Evolutionary conservation across 35 echinoderm and acorn worm species (phyloP).

Genomic region (Patiria miniata): DNA sequence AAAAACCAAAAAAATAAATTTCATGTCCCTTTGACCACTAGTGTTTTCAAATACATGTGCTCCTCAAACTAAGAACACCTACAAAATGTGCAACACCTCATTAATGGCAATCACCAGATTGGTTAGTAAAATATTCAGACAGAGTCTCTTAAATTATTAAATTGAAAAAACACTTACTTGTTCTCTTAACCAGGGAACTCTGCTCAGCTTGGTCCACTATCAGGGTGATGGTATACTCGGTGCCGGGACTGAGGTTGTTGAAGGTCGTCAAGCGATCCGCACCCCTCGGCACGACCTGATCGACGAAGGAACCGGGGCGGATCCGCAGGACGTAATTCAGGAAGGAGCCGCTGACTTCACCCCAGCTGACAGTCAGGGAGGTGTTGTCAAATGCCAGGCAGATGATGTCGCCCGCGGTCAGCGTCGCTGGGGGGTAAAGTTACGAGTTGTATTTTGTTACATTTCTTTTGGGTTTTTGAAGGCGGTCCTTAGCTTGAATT

Average conservation of each 20-base stretch:
- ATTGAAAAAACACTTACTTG: not conserved
- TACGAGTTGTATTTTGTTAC: too few relatives aligned
- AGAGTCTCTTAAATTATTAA: too few relatives aligned
- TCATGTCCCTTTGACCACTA: too few relatives aligned
- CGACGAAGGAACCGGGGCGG: not conserved
- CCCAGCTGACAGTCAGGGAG: conserved; percentile 46
- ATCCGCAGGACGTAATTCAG: conserved; percentile 12
- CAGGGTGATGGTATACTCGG: conserved; percentile 9
- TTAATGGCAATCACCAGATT: too few relatives aligned
- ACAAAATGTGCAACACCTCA: too few relatives aligned
- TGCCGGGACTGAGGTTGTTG: not conserved
- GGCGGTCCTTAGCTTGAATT: too few relatives aligned
- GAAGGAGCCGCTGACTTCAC: conserved; percentile 19
- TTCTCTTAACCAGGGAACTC: not conserved
- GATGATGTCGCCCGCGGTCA: not conserved
- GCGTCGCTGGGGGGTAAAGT: not conserved
- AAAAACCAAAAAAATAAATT: too few relatives aligned
- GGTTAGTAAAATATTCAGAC: too few relatives aligned
- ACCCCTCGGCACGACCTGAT: not conserved
- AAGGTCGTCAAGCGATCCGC: conserved; percentile 24
- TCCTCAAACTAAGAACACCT: too few relatives aligned
- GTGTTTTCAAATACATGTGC: too few relatives aligned
- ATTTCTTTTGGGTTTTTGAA: too few relatives aligned
- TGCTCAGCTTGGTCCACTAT: not conserved
- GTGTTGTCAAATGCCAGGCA: conserved; percentile 23